A percentile compares a stretch with the other conserved stretches of the same genome.
Evolutionary conservation across 2,888 invertebrate genomes (phyloP).

Genomic region (Plagodis pulveraria): DNA sequence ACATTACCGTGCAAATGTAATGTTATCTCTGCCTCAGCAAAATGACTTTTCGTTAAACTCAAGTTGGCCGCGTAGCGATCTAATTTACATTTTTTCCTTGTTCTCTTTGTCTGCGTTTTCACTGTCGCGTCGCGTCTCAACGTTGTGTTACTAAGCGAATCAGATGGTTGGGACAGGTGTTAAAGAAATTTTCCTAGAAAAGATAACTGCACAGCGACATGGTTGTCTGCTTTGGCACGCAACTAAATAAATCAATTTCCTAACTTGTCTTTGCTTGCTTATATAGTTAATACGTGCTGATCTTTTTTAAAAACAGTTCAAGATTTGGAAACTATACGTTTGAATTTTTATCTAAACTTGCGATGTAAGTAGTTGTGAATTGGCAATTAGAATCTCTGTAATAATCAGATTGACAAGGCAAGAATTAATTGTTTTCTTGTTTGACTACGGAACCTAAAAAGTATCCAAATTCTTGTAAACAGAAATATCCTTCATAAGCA

Average conservation of each 20-base stretch:
- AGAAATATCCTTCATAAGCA: too few species aligned
- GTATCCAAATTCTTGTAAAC: too few species aligned
- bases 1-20: constrained; percentile 27
- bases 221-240: constrained; percentile 29
- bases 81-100: constrained; percentile 45
- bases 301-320: too few species aligned
- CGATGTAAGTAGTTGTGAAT: too few species aligned
- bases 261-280: neutral
- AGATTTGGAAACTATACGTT: too few species aligned
- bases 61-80: constrained; percentile 33
- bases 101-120: constrained; percentile 31
- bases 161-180: constrained; percentile 30
- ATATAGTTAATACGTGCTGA: too few species aligned
- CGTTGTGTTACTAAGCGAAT: constrained; percentile 28
- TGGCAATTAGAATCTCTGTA: too few species aligned
- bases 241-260: constrained; percentile 16
- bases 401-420: too few species aligned
- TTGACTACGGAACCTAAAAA: too few species aligned
- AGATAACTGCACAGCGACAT: constrained; percentile 30
- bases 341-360: too few species aligned
- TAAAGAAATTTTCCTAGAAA: constrained; percentile 30
- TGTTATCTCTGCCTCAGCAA: constrained; percentile 32
- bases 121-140: constrained; percentile 21
- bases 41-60: constrained; percentile 35
- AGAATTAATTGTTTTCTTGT: too few species aligned